Evolutionary conservation across 1,140 invertebrate genomes (phyloP).

Genomic region (Drosophila funebris): DNA sequence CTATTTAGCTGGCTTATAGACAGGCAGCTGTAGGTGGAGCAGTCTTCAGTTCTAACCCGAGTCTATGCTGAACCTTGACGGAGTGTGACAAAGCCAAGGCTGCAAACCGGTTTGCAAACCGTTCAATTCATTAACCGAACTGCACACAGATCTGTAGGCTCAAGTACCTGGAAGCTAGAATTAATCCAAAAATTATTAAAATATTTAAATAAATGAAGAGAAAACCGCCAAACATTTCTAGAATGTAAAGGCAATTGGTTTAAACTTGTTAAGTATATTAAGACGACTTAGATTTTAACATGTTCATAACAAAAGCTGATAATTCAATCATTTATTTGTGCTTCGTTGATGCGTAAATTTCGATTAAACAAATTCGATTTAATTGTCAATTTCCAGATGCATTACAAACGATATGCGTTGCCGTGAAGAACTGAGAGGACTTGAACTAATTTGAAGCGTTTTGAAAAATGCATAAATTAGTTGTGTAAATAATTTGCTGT

Average conservation of each 20-base stretch:
- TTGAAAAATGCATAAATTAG: conserved; percentile 68
- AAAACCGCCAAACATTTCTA: too few species aligned
- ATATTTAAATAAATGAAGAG: too few species aligned
- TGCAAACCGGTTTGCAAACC: not conserved
- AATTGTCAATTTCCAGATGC: conserved; percentile 5
- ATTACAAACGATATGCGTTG: not conserved
- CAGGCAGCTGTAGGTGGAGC: not conserved
- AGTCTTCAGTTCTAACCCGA: not conserved
- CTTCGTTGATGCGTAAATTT: conserved; percentile 10
- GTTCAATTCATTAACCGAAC: too few species aligned
- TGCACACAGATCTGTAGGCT: too few species aligned
- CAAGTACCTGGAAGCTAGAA: too few species aligned
- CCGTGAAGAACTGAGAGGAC: conserved; percentile 3
- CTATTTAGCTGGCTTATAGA: not conserved
- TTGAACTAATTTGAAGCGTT: conserved; percentile 56
- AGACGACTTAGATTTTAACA: too few species aligned
- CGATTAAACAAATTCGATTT: not conserved
- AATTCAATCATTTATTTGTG: not conserved
- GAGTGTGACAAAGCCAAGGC: not conserved
- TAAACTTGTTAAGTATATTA: too few species aligned
- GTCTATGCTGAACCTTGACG: not conserved
- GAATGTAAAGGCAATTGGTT: too few species aligned
- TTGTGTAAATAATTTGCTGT: conserved; percentile 66
- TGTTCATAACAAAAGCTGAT: too few species aligned
- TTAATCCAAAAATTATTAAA: too few species aligned